These are phyloP conservation scores for Hybos culiciformis DNA, from an alignment of 2,888 invertebrate genomes.

Conservation along the genomic window DNA sequence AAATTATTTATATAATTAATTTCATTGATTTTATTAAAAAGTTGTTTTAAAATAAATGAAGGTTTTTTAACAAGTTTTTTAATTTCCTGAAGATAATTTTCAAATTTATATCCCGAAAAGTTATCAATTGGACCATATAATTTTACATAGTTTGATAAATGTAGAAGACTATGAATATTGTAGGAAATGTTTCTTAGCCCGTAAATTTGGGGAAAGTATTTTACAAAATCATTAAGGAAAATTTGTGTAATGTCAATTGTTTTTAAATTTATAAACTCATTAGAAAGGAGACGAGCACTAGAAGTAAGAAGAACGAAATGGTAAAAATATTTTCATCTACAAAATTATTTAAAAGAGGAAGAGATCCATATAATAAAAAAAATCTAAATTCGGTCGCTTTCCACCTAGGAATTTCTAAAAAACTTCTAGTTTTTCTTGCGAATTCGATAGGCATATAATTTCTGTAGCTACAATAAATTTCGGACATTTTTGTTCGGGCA, in stretches of 20 bases:
- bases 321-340: not conserved
- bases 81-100: not conserved
- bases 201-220: too few species aligned
- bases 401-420: slow-evolving; percentile 1
- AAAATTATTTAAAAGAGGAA: not conserved
- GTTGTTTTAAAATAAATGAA: not conserved
- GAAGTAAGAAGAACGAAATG: not conserved
- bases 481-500: not conserved
- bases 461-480: not conserved
- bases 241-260: not conserved
- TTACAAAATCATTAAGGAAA: not conserved
- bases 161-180: not conserved
- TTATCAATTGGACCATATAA: slow-evolving; percentile 1
- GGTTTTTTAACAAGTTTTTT: too few species aligned
- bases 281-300: too few species aligned
- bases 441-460: not conserved
- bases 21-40: not conserved
- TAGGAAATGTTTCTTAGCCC: not conserved
- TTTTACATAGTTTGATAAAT: not conserved
- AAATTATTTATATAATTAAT: too few species aligned
- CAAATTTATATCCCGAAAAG: not conserved
- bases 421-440: not conserved
- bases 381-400: slow-evolving; percentile 1
- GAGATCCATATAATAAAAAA: not conserved
- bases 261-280: not conserved